Base-by-base conservation (phyloP, 1,140 invertebrate genomes). In the Saccostrea glomerata region DNA sequence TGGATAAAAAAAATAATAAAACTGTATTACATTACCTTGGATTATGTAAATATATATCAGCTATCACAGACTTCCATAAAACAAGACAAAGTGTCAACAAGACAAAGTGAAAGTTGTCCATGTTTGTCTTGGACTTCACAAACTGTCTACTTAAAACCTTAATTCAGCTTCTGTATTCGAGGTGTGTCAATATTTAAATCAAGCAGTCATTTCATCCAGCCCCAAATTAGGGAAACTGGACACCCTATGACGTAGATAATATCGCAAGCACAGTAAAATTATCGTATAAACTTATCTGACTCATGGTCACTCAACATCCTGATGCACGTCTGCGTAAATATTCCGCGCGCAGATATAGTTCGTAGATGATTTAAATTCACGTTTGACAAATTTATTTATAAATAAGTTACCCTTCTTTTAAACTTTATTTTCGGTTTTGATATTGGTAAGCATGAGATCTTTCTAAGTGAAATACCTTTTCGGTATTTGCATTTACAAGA, bases 31-130 rank as follows among this genome's bases (percentile, higher is more conserved):
- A 89, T 88, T 90, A 92, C 92, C 91, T 91, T 58, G 92, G 92
- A 89, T 92, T 92, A 56, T 92, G 92, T 87, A 92, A 87, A 87
- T 92, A 92, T 77, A 92, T 88, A 88, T 92, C 92, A 36, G 87
- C 88, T 25, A 63, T 82, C 47, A 86, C 84, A 82, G 9, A 82
- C 1, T 77, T 15, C 25, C 70, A 77, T 30, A 77, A 13, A 36
- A 77, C 15, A 25, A 77, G 4, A 15, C 23, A 77, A 77, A 77
- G 11, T 2, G 30, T 30, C 25, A 77, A 1, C 7, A 23, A 25
- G 70, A 30, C 12, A 77, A 77, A 77, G 70, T 77, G 70, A 77
- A 77, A 77, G 70, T 77, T 77, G 25, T 15, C 15, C 70, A 77
- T 77, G 30, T 7, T 20, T 63, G 70, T 77, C 30, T 15, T 30